Evolutionary conservation across 2,113 vertebrate species (phyloP).

Genomic region (Orcinus orca): DNA sequence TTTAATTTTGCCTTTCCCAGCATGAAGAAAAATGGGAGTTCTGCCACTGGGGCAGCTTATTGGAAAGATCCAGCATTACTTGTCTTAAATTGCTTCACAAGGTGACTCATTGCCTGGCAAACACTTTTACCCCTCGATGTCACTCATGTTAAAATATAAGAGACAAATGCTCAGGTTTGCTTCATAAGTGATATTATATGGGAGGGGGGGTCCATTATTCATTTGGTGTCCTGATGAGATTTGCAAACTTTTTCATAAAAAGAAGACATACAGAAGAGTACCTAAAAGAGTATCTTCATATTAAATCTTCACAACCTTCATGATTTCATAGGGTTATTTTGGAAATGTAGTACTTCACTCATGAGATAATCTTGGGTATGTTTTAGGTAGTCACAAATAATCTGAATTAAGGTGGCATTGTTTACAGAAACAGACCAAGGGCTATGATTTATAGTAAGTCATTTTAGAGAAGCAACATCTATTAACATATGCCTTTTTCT

Average conservation of each 20-base stretch:
- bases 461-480: neutral
- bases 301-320: neutral
- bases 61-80: conserved; percentile 38
- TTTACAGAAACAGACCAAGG: conserved; percentile 53
- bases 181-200: conserved; percentile 9
- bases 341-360: neutral
- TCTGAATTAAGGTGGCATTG: neutral
- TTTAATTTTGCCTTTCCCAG: conserved; percentile 71
- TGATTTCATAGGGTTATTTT: neutral
- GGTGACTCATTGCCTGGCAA: conserved; percentile 62
- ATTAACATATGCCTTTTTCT: neutral
- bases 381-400: neutral
- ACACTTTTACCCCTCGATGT: conserved; percentile 45
- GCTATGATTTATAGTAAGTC: neutral
- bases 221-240: conserved; percentile 60
- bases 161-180: conserved; percentile 49
- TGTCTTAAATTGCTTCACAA: conserved; percentile 59
- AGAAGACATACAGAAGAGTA: neutral
- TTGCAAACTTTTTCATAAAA: conserved; percentile 34
- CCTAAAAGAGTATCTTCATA: neutral
- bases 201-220: conserved; percentile 52
- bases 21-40: conserved; percentile 52
- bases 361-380: neutral
- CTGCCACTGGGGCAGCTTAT: conserved; percentile 54
- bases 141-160: conserved; percentile 44